A percentile compares a stretch with the other conserved stretches of the same genome.
Conservation (phyloP, 2,888 invertebrate genomes). For the Clusia tigrina region DNA sequence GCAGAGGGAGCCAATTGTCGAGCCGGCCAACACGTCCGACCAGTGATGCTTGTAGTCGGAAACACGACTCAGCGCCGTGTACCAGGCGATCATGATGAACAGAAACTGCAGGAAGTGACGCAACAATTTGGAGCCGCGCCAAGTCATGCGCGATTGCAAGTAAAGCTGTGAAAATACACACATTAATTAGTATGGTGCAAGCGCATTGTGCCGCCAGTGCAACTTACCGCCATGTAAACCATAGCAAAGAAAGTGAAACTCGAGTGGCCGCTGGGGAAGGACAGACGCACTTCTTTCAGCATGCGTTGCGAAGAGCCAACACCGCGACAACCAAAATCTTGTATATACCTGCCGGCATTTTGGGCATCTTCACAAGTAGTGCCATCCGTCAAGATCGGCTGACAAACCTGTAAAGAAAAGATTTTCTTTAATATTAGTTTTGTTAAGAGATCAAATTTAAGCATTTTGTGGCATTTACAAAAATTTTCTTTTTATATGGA, state of each 20-base stretch:
- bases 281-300: conserved; percentile 80
- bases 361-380: conserved; percentile 68
- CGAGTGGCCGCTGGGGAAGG: conserved; percentile 92
- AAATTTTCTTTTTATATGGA: too few relatives aligned
- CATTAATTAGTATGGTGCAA: conserved; percentile 5
- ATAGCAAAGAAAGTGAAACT: conserved; percentile 88
- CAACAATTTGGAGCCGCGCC: conserved; percentile 81
- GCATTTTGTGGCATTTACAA: background rate
- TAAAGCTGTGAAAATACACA: conserved; percentile 73
- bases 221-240: conserved; percentile 84
- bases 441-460: too few relatives aligned
- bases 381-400: conserved; percentile 69
- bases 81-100: conserved; percentile 82
- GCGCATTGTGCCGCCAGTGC: background rate
- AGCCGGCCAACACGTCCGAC: conserved; percentile 93
- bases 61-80: conserved; percentile 87
- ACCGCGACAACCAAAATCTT: conserved; percentile 74
- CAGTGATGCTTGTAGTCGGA: conserved; percentile 98
- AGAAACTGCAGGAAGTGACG: conserved; percentile 86
- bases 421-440: too few relatives aligned
- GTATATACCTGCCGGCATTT: conserved; percentile 74
- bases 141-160: conserved; percentile 83
- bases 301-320: conserved; percentile 66
- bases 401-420: conserved; percentile 74
- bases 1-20: conserved; percentile 72